Conservation (phyloP, 2,888 invertebrate species). For the Gordius sp. region DNA sequence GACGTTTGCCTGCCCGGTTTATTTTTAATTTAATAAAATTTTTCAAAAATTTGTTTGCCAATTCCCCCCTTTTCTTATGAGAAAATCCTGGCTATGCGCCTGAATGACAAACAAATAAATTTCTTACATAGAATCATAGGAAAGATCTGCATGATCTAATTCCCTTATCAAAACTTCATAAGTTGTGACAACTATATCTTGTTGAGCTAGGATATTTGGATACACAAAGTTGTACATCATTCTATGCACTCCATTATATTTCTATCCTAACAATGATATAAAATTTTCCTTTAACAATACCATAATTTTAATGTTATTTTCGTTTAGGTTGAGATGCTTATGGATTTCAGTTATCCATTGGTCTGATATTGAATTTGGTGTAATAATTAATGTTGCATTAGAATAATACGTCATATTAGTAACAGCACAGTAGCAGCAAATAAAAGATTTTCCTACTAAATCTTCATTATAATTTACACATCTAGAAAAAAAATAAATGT, state of each 20-base stretch:
- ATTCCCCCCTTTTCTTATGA: no score
- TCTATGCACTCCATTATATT: constrained; percentile 22
- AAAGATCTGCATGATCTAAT: constrained; percentile 36
- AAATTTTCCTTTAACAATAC: constrained; percentile 33
- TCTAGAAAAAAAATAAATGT: constrained; percentile 2
- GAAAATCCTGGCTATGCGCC: no score
- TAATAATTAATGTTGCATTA: constrained; percentile 43
- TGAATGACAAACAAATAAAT: no score
- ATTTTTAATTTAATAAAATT: no score
- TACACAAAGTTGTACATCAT: constrained; percentile 36
- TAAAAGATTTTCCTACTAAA: constrained; percentile 12
- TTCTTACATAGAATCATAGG: constrained; percentile 26
- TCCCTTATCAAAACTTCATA: constrained; percentile 41
- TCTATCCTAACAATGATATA: constrained; percentile 17
- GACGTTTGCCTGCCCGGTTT: no score
- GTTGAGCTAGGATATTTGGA: constrained; percentile 38
- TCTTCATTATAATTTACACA: neutral
- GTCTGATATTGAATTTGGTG: constrained; percentile 39
- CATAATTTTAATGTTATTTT: constrained; percentile 35
- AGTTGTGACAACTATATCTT: constrained; percentile 46
- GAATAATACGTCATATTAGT: constrained; percentile 31
- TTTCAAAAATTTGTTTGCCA: no score
- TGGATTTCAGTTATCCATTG: constrained; percentile 44
- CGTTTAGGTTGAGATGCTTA: constrained; percentile 29
- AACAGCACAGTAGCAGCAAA: constrained; percentile 24